These are phyloP conservation scores for Lepeophtheirus nordmannii DNA, from an alignment of 2,888 invertebrate species.

Conservation along the genomic window DNA sequence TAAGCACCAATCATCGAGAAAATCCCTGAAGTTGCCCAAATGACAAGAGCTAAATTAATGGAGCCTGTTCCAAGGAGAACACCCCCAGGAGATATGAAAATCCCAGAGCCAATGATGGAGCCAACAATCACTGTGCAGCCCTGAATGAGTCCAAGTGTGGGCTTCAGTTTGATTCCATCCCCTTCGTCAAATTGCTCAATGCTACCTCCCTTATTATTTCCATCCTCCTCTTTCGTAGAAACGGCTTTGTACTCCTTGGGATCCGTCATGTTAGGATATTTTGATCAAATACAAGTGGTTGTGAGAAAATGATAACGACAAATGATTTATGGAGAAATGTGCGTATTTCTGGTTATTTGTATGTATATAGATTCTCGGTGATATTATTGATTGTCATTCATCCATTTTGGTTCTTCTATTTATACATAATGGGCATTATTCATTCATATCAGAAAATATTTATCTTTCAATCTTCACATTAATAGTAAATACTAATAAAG, in stretches of 20 bases:
- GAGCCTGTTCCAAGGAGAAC: conserved; percentile 74
- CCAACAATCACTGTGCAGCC: conserved; percentile 92
- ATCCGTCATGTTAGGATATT: too few relatives aligned
- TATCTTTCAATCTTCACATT: too few relatives aligned
- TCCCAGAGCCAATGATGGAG: conserved; percentile 90
- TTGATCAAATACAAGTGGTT: too few relatives aligned
- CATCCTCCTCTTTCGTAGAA: conserved; percentile 25
- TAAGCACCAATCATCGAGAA: conserved; percentile 61
- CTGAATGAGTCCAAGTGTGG: conserved; percentile 82
- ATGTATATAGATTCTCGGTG: too few relatives aligned
- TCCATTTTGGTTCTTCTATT: too few relatives aligned
- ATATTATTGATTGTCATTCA: too few relatives aligned
- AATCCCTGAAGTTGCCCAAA: conserved; percentile 70
- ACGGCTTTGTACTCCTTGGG: conserved; percentile 5
- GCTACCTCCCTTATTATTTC: conserved; percentile 25
- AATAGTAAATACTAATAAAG: too few relatives aligned
- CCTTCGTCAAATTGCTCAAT: conserved; percentile 32
- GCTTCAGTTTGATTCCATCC: conserved; percentile 63
- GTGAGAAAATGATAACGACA: too few relatives aligned
- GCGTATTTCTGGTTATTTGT: too few relatives aligned
- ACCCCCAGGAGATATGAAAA: conserved; percentile 87
- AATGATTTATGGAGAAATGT: too few relatives aligned
- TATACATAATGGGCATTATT: too few relatives aligned
- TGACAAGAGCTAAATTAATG: conserved; percentile 75
- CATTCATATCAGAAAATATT: too few relatives aligned